Percentiles rank a stretch among this genome's conserved stretches.
phyloP scores from a whole-genome alignment of 2,113 vertebrate species.

The Scartelaos histophorus region DNA sequence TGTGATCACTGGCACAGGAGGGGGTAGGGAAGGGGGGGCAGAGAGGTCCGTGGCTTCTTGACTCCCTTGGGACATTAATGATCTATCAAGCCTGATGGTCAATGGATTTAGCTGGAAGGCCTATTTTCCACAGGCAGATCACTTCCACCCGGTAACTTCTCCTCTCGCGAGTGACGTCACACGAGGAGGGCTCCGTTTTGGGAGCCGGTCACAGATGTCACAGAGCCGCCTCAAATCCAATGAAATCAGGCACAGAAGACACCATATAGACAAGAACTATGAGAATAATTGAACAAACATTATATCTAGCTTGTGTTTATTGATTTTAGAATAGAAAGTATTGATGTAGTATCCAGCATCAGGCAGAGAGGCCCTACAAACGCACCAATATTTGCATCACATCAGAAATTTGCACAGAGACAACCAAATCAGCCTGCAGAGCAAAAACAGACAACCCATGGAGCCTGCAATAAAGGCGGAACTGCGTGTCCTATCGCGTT shows the following conservation, averaged over 20 bases:
- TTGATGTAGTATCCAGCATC: neutral
- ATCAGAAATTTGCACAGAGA: conserved; percentile 62
- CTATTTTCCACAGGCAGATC: conserved; percentile 37
- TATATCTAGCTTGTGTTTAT: neutral
- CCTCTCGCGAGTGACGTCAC: conserved; percentile 12
- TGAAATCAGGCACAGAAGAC: neutral
- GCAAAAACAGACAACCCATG: conserved; percentile 26
- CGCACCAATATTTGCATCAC: conserved; percentile 60
- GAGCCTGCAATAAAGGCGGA: conserved; percentile 33
- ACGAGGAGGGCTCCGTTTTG: conserved; percentile 4
- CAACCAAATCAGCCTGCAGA: conserved; percentile 65
- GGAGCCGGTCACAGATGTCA: conserved; percentile 31
- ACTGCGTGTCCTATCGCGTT: conserved; percentile 6
- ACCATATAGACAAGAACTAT: neutral
- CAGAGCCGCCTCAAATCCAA: conserved; percentile 22
- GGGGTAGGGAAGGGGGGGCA: neutral
- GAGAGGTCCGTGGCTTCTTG: conserved; percentile 30
- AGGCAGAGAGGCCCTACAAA: conserved; percentile 22
- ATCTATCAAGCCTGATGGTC: conserved; percentile 49
- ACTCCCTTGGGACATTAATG: conserved; percentile 38
- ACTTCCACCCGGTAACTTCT: conserved; percentile 36
- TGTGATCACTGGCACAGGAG: conserved; percentile 44
- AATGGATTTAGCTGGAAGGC: conserved; percentile 35
- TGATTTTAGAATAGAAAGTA: neutral
- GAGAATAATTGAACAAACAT: neutral